Percentiles rank a stretch among this genome's conserved stretches.
Conservation (phyloP, 1,140 invertebrate species). For the Aphelinus atriplicis region DNA sequence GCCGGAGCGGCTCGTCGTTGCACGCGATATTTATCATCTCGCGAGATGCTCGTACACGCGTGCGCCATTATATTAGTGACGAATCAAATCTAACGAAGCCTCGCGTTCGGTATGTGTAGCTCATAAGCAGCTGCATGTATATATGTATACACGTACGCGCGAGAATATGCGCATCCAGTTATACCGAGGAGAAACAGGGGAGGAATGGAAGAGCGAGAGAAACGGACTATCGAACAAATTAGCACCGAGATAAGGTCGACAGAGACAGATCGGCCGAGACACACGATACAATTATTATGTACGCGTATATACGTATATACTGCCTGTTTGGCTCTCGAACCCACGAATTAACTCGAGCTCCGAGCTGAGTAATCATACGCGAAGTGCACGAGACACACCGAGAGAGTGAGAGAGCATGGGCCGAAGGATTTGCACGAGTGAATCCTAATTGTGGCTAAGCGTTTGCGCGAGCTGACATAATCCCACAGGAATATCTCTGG, state of each 20-base stretch:
- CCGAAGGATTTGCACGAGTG: too few species aligned
- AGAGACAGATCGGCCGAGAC: slow-evolving; percentile 58
- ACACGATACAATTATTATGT: slow-evolving; percentile 23
- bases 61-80: slow-evolving; percentile 15
- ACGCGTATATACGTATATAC: not conserved
- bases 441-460: too few species aligned
- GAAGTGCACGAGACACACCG: too few species aligned
- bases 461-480: too few species aligned
- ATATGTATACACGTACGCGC: not conserved
- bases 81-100: slow-evolving; percentile 11
- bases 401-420: too few species aligned
- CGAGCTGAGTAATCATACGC: too few species aligned
- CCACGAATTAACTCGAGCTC: too few species aligned
- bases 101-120: too few species aligned
- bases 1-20: not conserved
- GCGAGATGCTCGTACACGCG: slow-evolving; percentile 5
- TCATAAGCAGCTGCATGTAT: not conserved
- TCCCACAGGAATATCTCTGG: too few species aligned
- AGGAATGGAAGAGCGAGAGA: not conserved
- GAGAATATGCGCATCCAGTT: too few species aligned
- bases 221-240: slow-evolving; percentile 61
- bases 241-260: slow-evolving; percentile 61
- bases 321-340: too few species aligned
- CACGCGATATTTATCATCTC: not conserved
- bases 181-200: not conserved